Evolutionary conservation across 2,888 invertebrate species (phyloP).

Genomic region (Ceramica pisi): DNA sequence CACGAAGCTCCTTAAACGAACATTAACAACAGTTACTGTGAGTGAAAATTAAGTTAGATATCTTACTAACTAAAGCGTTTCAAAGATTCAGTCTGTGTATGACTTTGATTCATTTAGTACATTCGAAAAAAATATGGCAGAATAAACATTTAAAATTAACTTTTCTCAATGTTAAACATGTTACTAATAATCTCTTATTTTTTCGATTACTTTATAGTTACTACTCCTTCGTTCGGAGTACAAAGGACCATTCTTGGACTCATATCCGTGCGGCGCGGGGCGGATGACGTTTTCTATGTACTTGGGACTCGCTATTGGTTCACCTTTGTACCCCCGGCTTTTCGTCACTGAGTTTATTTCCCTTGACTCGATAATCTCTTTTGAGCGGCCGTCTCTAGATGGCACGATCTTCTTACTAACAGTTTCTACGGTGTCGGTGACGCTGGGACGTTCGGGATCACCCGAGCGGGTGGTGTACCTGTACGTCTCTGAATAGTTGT

Average conservation of each 20-base stretch:
- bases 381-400: slow-evolving; percentile 91
- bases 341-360: slow-evolving; percentile 93
- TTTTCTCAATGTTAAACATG: slow-evolving; percentile 56
- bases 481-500: slow-evolving; percentile 93
- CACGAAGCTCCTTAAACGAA: slow-evolving; percentile 76
- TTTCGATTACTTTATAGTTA: slow-evolving; percentile 87
- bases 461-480: slow-evolving; percentile 93
- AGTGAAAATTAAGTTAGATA: slow-evolving; percentile 78
- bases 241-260: slow-evolving; percentile 82
- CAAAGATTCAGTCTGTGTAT: slow-evolving; percentile 85
- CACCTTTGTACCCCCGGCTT: slow-evolving; percentile 90
- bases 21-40: slow-evolving; percentile 79
- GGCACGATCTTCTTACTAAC: slow-evolving; percentile 93
- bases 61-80: slow-evolving; percentile 81
- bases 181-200: slow-evolving; percentile 87
- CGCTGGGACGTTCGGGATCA: slow-evolving; percentile 92
- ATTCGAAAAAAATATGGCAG: slow-evolving; percentile 82
- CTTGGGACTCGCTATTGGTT: slow-evolving; percentile 86
- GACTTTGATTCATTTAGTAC: slow-evolving; percentile 80
- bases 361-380: slow-evolving; percentile 93
- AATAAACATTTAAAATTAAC: slow-evolving; percentile 70
- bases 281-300: slow-evolving; percentile 90
- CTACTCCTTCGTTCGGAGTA: slow-evolving; percentile 86
- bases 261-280: slow-evolving; percentile 79
- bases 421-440: slow-evolving; percentile 93